These are phyloP conservation scores for Lysandra coridon DNA, from an alignment of 2,888 invertebrate genomes.

Conservation along the genomic window DNA sequence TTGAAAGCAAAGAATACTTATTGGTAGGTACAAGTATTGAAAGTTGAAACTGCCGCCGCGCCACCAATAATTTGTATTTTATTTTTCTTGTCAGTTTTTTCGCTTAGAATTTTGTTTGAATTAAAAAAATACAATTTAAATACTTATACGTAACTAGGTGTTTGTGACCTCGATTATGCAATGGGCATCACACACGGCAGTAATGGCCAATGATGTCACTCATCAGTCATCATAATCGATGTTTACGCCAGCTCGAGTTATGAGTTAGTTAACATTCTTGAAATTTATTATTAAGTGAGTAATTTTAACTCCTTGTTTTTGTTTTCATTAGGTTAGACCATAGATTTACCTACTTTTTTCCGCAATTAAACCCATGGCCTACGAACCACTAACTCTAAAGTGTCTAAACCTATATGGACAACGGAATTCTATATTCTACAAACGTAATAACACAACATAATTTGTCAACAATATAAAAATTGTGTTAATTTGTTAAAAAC, in stretches of 20 bases:
- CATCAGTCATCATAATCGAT: constrained; percentile 17
- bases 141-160: background rate
- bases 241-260: background rate
- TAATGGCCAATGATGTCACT: background rate
- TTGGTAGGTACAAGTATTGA: too few relatives aligned
- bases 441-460: background rate
- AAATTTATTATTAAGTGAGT: background rate
- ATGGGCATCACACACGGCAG: background rate
- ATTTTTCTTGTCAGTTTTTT: too few relatives aligned
- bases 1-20: too few relatives aligned
- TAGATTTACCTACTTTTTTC: too few relatives aligned
- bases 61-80: too few relatives aligned
- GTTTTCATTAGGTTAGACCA: too few relatives aligned
- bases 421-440: background rate
- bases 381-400: background rate
- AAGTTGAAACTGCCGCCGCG: too few relatives aligned
- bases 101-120: too few relatives aligned
- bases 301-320: too few relatives aligned
- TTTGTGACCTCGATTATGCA: background rate
- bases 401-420: background rate
- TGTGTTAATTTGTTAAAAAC: too few relatives aligned
- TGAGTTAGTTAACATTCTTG: background rate
- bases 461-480: too few relatives aligned
- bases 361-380: background rate
- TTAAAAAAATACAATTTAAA: too few relatives aligned